Base-by-base conservation (phyloP, 2,888 invertebrate species). In the Apantesis nais region DNA sequence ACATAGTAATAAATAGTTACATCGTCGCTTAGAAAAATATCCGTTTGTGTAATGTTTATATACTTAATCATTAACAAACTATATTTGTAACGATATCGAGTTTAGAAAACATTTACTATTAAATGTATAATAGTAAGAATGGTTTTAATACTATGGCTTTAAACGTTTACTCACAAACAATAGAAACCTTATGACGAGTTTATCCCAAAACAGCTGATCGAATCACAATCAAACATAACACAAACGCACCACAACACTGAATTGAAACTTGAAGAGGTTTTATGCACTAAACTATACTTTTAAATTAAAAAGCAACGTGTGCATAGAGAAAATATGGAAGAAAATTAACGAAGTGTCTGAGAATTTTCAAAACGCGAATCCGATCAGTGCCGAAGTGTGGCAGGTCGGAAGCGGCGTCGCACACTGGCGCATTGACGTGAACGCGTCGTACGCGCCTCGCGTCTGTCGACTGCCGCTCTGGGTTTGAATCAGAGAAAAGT, bases 401-500 rank as follows among this genome's bases (percentile, higher is more conserved):
- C 88, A 85, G 86, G 89, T 90, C 88, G 91, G 92, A 92, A 91
- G 90, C 90, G 88, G 84, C 84, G 85, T 83, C 86, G 89, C 90
- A 88, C 86, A 93, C 93, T 93, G 92, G 83, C 86, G 84, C 84
- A 79, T 80, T 93, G 91, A 82, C 85, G 83, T 84, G 80, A 82
- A 77, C 79, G 78, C 78, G 80, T 85, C 83, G 86, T 82, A 78
- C 78, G 83, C 85, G 81, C 75, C 83, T 81, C 74, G 74, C 81
- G 74, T 72, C 78, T 82, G 79, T 84, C 78, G 64, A 37, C 76
- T 74, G 79, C 81, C 79, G 61, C 62, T 66, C 44, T 66, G 81
- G 85, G 87, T 87, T 85, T 90, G 89, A 90, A 74, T 89, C 91
- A 89, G 89, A 88, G 91, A 90, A 91, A 89, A 91, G 89, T 91